Percentiles rank a stretch among this genome's conserved stretches.
Conservation (phyloP, 2,797 vertebrate genomes). For the Euthynnus affinis region DNA sequence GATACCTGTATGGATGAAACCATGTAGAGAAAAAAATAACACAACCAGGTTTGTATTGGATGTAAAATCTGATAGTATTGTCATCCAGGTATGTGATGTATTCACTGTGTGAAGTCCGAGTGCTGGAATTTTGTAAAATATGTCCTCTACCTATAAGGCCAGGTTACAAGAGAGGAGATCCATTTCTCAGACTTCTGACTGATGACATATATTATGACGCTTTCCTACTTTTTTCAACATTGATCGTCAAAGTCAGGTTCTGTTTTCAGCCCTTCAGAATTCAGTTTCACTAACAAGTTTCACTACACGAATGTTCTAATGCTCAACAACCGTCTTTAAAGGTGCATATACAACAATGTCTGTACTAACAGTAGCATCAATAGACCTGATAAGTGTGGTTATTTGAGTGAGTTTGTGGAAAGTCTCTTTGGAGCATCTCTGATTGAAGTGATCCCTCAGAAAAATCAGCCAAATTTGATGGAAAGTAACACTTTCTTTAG, state of each 20-base stretch:
- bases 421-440: not conserved
- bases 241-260: not conserved
- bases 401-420: no score
- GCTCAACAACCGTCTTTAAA: not conserved
- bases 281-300: no score
- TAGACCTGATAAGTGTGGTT: not conserved
- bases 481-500: not conserved
- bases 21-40: not conserved
- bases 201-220: not conserved
- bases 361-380: not conserved
- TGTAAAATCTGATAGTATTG: not conserved
- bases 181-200: not conserved
- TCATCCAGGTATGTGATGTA: not conserved
- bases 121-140: not conserved
- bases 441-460: not conserved
- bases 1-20: not conserved
- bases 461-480: not conserved
- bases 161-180: not conserved
- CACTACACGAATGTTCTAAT: not conserved
- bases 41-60: not conserved
- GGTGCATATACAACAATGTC: not conserved
- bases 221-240: not conserved
- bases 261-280: no score
- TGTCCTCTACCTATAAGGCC: not conserved
- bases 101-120: not conserved